Percentiles rank a stretch among this genome's conserved stretches.
Evolutionary conservation across 37 sponge, comb jelly and placozoan species (phyloP).

Genomic region (Crambe crambe): DNA sequence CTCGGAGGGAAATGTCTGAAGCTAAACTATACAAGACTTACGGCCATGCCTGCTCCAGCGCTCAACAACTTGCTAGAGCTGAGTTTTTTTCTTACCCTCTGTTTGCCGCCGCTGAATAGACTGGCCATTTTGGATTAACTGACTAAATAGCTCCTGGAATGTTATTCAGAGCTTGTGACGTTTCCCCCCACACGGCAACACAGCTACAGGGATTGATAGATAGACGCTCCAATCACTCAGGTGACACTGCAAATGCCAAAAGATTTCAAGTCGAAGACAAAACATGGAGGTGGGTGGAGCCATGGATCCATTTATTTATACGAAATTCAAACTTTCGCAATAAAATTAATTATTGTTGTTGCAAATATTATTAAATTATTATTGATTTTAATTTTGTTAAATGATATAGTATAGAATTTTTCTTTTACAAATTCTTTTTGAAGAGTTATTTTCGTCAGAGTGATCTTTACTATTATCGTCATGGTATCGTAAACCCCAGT

Average conservation of each 20-base stretch:
- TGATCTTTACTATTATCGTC: not conserved
- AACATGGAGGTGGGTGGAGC: too few species aligned
- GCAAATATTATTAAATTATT: not conserved
- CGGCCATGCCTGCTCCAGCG: not conserved
- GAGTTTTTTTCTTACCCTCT: conserved; percentile 10
- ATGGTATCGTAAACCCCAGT: conserved; percentile 6
- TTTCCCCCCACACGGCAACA: too few species aligned
- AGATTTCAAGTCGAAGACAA: too few species aligned
- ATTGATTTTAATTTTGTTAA: not conserved
- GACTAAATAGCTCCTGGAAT: too few species aligned
- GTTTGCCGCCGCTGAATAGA: not conserved
- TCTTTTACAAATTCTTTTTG: not conserved
- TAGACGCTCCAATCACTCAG: too few species aligned
- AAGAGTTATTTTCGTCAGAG: not conserved
- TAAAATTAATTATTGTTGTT: not conserved
- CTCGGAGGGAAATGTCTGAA: too few species aligned
- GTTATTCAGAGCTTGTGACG: too few species aligned
- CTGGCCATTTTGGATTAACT: too few species aligned
- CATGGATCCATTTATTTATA: too few species aligned
- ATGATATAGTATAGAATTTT: not conserved
- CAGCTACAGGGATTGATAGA: too few species aligned
- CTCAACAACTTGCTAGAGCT: not conserved
- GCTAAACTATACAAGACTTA: not conserved
- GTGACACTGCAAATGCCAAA: too few species aligned
- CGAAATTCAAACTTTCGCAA: too few species aligned